These are phyloP conservation scores for Gastrophysa polygoni DNA, from an alignment of 2,888 invertebrate species.

Conservation along the genomic window DNA sequence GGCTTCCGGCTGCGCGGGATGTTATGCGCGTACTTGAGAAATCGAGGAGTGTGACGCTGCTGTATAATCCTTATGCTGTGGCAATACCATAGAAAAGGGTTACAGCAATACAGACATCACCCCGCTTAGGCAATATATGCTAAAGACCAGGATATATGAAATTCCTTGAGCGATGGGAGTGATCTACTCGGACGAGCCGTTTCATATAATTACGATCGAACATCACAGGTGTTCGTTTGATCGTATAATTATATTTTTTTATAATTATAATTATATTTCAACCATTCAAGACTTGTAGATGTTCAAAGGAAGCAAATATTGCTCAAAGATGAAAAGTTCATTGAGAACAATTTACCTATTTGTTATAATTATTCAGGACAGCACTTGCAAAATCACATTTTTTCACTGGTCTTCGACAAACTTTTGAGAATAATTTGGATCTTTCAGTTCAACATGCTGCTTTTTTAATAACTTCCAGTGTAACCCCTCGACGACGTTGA, in stretches of 20 bases:
- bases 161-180: neutral
- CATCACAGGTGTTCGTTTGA: slow-evolving; percentile 2
- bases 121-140: neutral
- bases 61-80: too few species aligned
- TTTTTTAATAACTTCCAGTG: slow-evolving; percentile 34
- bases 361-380: neutral
- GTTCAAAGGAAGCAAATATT: neutral
- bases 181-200: slow-evolving; percentile 4
- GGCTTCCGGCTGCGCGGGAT: too few species aligned
- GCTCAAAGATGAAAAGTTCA: neutral
- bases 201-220: slow-evolving; percentile 1
- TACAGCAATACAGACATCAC: too few species aligned
- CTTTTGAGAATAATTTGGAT: slow-evolving; percentile 37
- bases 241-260: neutral
- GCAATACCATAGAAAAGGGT: too few species aligned
- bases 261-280: neutral
- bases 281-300: neutral
- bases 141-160: neutral
- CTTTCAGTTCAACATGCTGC: slow-evolving; percentile 38
- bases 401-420: slow-evolving; percentile 32
- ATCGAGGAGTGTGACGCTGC: too few species aligned
- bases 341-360: neutral
- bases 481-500: slow-evolving; percentile 40
- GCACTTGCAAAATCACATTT: neutral
- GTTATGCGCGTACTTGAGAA: too few species aligned